Evolutionary conservation across 92 coral and sea anemone species (phyloP).

Genomic region (Bergia sp.): DNA sequence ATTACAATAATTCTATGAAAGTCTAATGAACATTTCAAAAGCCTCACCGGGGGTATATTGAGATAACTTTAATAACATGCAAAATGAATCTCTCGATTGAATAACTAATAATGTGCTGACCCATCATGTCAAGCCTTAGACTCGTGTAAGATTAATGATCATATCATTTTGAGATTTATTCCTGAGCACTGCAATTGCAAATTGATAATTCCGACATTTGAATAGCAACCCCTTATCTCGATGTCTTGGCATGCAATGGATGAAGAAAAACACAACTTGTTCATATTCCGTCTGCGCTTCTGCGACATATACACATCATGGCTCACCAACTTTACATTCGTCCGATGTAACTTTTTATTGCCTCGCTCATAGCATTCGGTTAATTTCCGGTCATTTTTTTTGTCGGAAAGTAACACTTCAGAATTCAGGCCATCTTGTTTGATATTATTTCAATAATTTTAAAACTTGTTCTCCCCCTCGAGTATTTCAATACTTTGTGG

Average conservation of each 20-base stretch:
- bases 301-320: neutral
- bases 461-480: neutral
- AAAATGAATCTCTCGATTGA: slow-evolving; percentile 4
- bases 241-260: neutral
- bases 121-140: neutral
- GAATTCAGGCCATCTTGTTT: too few species aligned
- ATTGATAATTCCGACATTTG: too few species aligned
- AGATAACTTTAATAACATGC: slow-evolving; percentile 42
- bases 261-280: neutral
- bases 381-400: neutral
- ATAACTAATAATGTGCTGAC: neutral
- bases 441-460: too few species aligned
- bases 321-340: neutral
- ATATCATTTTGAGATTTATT: neutral
- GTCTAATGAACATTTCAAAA: slow-evolving; percentile 28
- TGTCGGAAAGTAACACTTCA: neutral
- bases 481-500: neutral
- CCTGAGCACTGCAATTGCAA: neutral
- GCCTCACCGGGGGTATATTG: slow-evolving; percentile 40
- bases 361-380: neutral
- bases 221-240: neutral
- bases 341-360: neutral
- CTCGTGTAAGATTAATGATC: neutral
- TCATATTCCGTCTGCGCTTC: neutral
- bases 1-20: slow-evolving; percentile 4